Conservation (phyloP, 2,888 invertebrate genomes). For the Oscheius sp. region DNA sequence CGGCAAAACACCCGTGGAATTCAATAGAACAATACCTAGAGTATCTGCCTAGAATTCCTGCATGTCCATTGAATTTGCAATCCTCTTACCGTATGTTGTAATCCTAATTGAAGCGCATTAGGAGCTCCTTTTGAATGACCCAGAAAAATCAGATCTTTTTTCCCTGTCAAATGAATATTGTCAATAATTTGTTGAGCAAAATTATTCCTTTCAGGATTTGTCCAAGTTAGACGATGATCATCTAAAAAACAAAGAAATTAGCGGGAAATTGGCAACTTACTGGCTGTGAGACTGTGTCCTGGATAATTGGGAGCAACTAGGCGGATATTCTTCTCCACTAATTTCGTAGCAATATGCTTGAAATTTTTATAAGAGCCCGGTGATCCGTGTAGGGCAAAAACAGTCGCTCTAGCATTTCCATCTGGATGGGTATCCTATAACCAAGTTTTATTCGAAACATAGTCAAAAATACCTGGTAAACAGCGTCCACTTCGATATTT, state of each 20-base stretch:
- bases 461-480: conserved; percentile 6
- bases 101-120: conserved; percentile 49
- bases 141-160: conserved; percentile 40
- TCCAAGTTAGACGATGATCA: conserved; percentile 39
- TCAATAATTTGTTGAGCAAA: conserved; percentile 45
- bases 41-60: conserved; percentile 29
- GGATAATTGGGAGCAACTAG: conserved; percentile 61
- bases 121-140: conserved; percentile 54
- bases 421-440: conserved; percentile 48
- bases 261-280: conserved; percentile 8
- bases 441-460: no score
- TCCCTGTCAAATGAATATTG: conserved; percentile 34
- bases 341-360: conserved; percentile 49
- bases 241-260: conserved; percentile 23
- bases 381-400: conserved; percentile 55
- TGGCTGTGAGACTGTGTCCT: conserved; percentile 46
- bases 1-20: conserved; percentile 48
- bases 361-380: conserved; percentile 63
- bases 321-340: conserved; percentile 46
- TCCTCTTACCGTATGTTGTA: conserved; percentile 24
- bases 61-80: no score
- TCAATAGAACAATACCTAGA: conserved; percentile 51
- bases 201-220: conserved; percentile 47
- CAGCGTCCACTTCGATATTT: background rate
- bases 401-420: conserved; percentile 48